These are phyloP conservation scores for Zophobas atratus DNA, from an alignment of 1,140 invertebrate genomes.

Conservation along the genomic window DNA sequence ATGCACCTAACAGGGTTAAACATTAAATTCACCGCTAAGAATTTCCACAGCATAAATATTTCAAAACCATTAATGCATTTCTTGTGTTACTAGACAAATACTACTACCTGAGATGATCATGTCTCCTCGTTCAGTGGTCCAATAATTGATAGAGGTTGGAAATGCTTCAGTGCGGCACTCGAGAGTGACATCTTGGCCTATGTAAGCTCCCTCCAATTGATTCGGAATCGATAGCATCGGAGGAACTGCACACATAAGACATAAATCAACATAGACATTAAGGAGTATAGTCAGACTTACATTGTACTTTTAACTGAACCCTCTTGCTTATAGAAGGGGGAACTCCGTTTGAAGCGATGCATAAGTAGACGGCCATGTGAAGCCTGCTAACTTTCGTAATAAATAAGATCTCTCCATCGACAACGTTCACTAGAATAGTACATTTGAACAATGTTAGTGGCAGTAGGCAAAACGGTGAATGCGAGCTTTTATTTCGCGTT, in stretches of 20 bases:
- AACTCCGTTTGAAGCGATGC: slow-evolving; percentile 89
- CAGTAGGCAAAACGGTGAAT: background rate
- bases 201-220: slow-evolving; percentile 86
- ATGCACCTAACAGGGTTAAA: too few relatives aligned
- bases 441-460: slow-evolving; percentile 6
- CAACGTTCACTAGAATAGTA: slow-evolving; percentile 81
- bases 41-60: too few relatives aligned
- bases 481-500: slow-evolving; percentile 17
- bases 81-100: slow-evolving; percentile 51
- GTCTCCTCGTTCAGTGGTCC: slow-evolving; percentile 87
- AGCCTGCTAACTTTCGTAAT: slow-evolving; percentile 91
- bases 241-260: slow-evolving; percentile 76
- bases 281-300: slow-evolving; percentile 76
- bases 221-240: slow-evolving; percentile 90
- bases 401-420: slow-evolving; percentile 87
- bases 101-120: slow-evolving; percentile 91
- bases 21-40: too few relatives aligned
- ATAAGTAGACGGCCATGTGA: slow-evolving; percentile 92
- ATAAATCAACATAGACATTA: slow-evolving; percentile 55
- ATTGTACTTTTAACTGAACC: slow-evolving; percentile 88
- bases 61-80: too few relatives aligned
- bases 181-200: slow-evolving; percentile 85
- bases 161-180: slow-evolving; percentile 92
- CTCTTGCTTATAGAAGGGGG: slow-evolving; percentile 90
- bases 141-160: slow-evolving; percentile 91